phyloP scores from a whole-genome alignment of 35 echinoderm and acorn worm genomes.

The Ophioderma brevispina region DNA sequence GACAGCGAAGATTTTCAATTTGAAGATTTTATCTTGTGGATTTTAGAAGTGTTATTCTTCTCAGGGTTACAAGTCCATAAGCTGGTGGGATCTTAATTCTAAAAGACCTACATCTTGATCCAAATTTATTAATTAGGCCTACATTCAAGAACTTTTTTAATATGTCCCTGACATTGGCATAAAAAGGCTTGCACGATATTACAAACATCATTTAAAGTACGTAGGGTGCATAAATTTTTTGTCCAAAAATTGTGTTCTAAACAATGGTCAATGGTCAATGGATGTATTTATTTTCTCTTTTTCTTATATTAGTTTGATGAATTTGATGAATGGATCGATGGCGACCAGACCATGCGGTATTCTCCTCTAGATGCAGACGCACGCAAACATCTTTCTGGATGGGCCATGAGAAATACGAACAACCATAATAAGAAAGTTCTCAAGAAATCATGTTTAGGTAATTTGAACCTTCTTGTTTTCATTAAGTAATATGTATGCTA shows the following conservation, averaged over 20 bases:
- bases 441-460: conserved; percentile 96
- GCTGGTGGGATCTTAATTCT: too few species aligned
- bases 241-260: background rate
- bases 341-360: conserved; percentile 80
- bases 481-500: too few species aligned
- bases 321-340: conserved; percentile 94
- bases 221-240: background rate
- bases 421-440: conserved; percentile 99
- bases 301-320: conserved; percentile 79
- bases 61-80: too few species aligned
- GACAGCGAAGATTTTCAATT: too few species aligned
- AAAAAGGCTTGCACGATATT: background rate
- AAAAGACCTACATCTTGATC: too few species aligned
- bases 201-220: background rate
- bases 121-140: too few species aligned
- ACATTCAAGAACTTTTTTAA: background rate
- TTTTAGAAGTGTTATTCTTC: too few species aligned
- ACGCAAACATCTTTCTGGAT: conserved; percentile 91
- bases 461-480: too few species aligned
- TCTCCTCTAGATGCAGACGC: conserved; percentile 84
- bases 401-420: conserved; percentile 99
- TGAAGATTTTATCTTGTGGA: too few species aligned
- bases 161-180: background rate
- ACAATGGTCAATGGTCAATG: too few species aligned
- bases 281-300: background rate